These are phyloP conservation scores for Platerodrilus igneus DNA, from an alignment of 2,888 invertebrate genomes.

Conservation along the genomic window DNA sequence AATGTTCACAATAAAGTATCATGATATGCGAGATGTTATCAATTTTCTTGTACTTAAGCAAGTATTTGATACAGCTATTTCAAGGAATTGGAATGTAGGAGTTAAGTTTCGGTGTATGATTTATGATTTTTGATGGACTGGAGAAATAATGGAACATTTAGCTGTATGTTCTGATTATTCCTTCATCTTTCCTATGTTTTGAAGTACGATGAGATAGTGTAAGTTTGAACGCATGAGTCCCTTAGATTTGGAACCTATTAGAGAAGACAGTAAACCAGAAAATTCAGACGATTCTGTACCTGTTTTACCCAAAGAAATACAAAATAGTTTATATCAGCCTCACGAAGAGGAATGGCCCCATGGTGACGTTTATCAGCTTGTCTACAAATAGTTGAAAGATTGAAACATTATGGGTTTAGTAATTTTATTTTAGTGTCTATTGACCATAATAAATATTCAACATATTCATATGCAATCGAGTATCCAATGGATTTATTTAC, in stretches of 20 bases:
- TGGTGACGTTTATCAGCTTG: conserved; percentile 75
- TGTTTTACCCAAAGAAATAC: conserved; percentile 77
- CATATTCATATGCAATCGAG: conserved; percentile 83
- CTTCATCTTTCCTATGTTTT: conserved; percentile 76
- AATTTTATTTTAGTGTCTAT: conserved; percentile 89
- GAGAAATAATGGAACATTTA: conserved; percentile 67
- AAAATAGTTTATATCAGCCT: conserved; percentile 73
- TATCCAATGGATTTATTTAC: conserved; percentile 94
- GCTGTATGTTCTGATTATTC: conserved; percentile 66
- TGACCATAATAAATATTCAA: conserved; percentile 85
- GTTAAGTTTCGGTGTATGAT: conserved; percentile 90
- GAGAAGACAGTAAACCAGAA: conserved; percentile 63
- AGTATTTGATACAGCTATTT: conserved; percentile 77
- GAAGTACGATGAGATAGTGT: conserved; percentile 81
- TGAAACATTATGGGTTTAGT: conserved; percentile 83
- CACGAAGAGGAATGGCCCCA: conserved; percentile 77
- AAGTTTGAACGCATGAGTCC: conserved; percentile 90
- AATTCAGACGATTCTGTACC: conserved; percentile 75
- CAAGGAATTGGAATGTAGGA: conserved; percentile 75
- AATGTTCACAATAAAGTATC: conserved; percentile 81
- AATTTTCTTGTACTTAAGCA: conserved; percentile 92
- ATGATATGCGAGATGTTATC: conserved; percentile 95
- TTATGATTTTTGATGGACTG: conserved; percentile 96
- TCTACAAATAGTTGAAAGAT: conserved; percentile 62
- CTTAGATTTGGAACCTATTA: conserved; percentile 91